Base-by-base conservation (phyloP, 2,113 vertebrate genomes). In the Argyrosomus japonicus region DNA sequence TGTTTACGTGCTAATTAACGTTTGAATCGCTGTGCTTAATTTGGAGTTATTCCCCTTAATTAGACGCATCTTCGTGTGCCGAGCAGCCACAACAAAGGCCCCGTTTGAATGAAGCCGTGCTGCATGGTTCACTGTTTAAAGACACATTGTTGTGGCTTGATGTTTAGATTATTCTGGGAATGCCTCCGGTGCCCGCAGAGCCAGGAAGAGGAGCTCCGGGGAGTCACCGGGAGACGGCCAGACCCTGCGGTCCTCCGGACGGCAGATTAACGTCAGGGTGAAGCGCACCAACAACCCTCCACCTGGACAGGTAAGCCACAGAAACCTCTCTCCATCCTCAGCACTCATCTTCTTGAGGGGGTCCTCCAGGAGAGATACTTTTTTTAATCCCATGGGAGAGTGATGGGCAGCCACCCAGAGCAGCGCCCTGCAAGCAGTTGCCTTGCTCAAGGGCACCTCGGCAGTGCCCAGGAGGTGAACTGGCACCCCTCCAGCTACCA, bases 191-290 rank as follows among this genome's bases (percentile, higher is more conserved):
- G 93, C 93, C 58, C 96, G 97, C 23, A 93, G 96, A 85, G 95
- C 94, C 0, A 98, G 96, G 92, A 99, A 97, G 93, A 96, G 96
- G 91, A 90, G 88, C 72, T 85, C 94, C 45, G 87, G 93, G 70
- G 97, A 98, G 43, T 93, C 95, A 7, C 95, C 95, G 74, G 93
- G 93, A 14, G 97, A 98, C 72, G 95, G 75, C 62, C 96, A 97
- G 92, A 95, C 96, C 72, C 82, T 97, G 84, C 96, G 97, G 78
- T 96, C 97, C 82, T 97, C 97, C n/a, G 97, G 97, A 18, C 95
- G 97, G 91, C 97, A 97, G 95, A 96, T 94, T 36, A 97, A 87
- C 36, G 86, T 94, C 63, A 83, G 94, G 23, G 92, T 92, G 69
- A 95, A 94, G 81, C 88, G 95, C 18, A 88, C 87, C 79, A 94